Evolutionary conservation across 2,888 invertebrate species (phyloP).

Genomic region (Philereme vetulata): DNA sequence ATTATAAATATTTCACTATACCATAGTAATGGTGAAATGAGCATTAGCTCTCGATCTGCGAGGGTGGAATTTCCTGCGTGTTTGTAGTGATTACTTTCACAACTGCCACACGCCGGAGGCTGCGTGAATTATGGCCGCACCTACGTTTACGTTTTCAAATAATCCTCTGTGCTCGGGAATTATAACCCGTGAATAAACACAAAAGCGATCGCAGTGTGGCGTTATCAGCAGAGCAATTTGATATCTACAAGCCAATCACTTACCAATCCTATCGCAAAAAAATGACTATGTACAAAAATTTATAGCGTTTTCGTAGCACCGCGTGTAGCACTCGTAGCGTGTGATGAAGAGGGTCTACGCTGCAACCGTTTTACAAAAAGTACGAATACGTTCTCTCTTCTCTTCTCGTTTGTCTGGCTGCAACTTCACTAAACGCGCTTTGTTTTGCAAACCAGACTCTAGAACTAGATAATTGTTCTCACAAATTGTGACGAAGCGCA

Average conservation of each 20-base stretch:
- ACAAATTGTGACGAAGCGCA: no score
- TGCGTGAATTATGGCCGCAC: slow-evolving; percentile 69
- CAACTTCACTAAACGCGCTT: no score
- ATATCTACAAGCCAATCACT: no score
- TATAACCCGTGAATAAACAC: slow-evolving; percentile 76
- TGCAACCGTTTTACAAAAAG: no score
- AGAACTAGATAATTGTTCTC: no score
- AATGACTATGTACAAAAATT: no score
- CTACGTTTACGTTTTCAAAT: slow-evolving; percentile 74
- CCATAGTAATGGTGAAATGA: no score
- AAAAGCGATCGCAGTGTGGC: slow-evolving; percentile 53
- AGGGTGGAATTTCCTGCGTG: slow-evolving; percentile 65
- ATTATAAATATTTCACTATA: no score
- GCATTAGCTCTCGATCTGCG: slow-evolving; percentile 24
- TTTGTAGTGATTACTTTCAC: slow-evolving; percentile 72
- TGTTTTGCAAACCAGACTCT: no score
- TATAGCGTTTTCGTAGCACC: slow-evolving; percentile 4
- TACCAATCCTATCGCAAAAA: no score
- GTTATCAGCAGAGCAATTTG: slow-evolving; percentile 12
- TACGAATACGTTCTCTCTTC: no score
- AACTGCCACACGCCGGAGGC: slow-evolving; percentile 63
- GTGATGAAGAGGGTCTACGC: neutral
- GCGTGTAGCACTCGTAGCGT: slow-evolving; percentile 8
- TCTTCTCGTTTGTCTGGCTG: no score
- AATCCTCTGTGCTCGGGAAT: slow-evolving; percentile 67